Percentiles rank a stretch among this genome's conserved stretches.
These are phyloP conservation scores for Megatriorchis doriae DNA, from an alignment of 2,113 vertebrate genomes.

Conservation along the genomic window DNA sequence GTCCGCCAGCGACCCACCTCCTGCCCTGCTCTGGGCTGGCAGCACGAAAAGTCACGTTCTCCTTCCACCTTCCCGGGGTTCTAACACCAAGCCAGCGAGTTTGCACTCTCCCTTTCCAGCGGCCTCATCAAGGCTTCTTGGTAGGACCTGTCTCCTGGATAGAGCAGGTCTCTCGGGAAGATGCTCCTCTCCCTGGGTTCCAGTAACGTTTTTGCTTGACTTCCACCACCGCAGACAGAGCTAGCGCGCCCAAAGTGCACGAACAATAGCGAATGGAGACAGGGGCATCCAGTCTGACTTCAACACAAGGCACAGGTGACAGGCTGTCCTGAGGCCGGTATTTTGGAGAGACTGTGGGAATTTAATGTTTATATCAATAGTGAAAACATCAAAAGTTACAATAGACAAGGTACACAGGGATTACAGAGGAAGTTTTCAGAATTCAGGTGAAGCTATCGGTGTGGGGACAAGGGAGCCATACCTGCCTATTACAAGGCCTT, in stretches of 20 bases:
- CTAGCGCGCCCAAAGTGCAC: rapidly evolving
- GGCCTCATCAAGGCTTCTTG: background rate
- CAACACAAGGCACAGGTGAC: background rate
- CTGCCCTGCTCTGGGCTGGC: background rate
- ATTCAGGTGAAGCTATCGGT: background rate
- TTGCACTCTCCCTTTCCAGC: background rate
- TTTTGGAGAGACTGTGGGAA: background rate
- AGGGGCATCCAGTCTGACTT: background rate
- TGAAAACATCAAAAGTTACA: background rate
- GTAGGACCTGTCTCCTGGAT: background rate
- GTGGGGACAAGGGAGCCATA: background rate
- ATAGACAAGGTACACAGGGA: rapidly evolving
- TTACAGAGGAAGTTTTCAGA: background rate
- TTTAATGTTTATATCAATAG: background rate
- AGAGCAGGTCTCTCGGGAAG: background rate
- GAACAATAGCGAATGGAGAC: background rate
- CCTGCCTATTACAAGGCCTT: background rate
- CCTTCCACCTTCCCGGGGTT: background rate
- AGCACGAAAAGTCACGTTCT: background rate
- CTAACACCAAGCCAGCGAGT: background rate
- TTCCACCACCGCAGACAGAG: background rate
- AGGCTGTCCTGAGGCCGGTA: background rate
- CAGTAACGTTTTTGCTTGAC: background rate
- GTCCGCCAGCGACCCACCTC: background rate
- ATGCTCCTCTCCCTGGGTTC: background rate